These are phyloP conservation scores for Potamilus streckersoni DNA, from an alignment of 1,140 invertebrate species.

Conservation along the genomic window DNA sequence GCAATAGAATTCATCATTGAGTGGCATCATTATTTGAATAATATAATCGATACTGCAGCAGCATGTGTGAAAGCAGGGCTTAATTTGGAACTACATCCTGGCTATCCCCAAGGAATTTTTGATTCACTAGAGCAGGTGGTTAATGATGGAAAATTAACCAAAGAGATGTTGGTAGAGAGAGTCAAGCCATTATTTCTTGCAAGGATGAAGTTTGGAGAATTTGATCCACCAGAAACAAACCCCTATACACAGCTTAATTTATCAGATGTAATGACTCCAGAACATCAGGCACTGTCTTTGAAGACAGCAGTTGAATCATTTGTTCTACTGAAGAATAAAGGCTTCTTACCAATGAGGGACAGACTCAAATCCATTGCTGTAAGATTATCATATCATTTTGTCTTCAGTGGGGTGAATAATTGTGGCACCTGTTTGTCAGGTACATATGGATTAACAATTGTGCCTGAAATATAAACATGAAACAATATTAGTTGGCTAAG, in stretches of 20 bases:
- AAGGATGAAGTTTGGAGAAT: slow-evolving; percentile 61
- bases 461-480: not conserved
- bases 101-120: slow-evolving; percentile 19
- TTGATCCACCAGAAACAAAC: slow-evolving; percentile 60
- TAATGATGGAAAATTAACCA: slow-evolving; percentile 16
- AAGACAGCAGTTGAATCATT: slow-evolving; percentile 57
- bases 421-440: not conserved
- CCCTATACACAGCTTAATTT: slow-evolving; percentile 50
- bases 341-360: slow-evolving; percentile 41
- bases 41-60: slow-evolving; percentile 48
- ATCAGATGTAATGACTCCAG: slow-evolving; percentile 51
- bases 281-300: slow-evolving; percentile 49
- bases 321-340: slow-evolving; percentile 62
- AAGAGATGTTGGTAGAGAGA: slow-evolving; percentile 30
- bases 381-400: slow-evolving; percentile 1
- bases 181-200: slow-evolving; percentile 62
- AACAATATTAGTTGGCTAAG: not conserved
- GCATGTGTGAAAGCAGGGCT: slow-evolving; percentile 55
- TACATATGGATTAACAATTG: not conserved
- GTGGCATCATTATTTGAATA: slow-evolving; percentile 51
- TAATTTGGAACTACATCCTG: slow-evolving; percentile 52
- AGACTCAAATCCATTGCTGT: slow-evolving; percentile 36
- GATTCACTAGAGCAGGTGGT: slow-evolving; percentile 26
- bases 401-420: not conserved
- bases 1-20: slow-evolving; percentile 58